These are phyloP conservation scores for Cerastis leucographa DNA, from an alignment of 2,888 invertebrate species.

Conservation along the genomic window DNA sequence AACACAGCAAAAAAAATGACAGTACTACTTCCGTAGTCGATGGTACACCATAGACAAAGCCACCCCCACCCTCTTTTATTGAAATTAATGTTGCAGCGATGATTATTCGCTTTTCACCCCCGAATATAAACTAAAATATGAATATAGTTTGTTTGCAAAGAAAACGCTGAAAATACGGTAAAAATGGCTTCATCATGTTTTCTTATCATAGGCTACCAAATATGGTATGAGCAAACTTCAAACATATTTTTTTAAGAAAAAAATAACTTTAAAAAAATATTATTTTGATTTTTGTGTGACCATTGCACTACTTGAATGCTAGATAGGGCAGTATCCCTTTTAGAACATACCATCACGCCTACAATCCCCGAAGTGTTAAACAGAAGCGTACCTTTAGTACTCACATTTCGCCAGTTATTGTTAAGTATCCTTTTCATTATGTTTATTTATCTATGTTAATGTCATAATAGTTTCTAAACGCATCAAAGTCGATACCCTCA, in stretches of 20 bases:
- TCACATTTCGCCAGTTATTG: background rate
- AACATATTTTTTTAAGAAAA: background rate
- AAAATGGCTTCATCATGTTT: constrained; percentile 47
- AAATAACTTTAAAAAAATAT: no score
- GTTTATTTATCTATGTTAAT: constrained; percentile 15
- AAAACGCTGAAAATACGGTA: constrained; percentile 36
- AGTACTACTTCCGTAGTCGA: constrained; percentile 58
- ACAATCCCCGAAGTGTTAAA: background rate
- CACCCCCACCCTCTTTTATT: constrained; percentile 73
- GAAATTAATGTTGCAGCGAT: constrained; percentile 77
- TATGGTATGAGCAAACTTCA: background rate
- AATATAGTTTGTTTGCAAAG: constrained; percentile 49
- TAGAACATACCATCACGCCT: background rate
- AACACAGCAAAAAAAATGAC: constrained; percentile 47
- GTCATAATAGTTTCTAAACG: constrained; percentile 28
- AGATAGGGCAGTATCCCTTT: background rate
- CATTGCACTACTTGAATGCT: background rate
- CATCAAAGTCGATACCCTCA: constrained; percentile 19
- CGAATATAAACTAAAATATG: constrained; percentile 58
- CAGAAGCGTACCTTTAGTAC: background rate
- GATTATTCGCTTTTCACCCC: constrained; percentile 73
- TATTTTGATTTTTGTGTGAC: background rate
- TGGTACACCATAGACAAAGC: constrained; percentile 61
- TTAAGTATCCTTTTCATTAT: background rate
- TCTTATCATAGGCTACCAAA: background rate